A percentile compares a stretch with the other conserved stretches of the same genome.
These are phyloP conservation scores for Epinotia ramella DNA, from an alignment of 2,888 invertebrate genomes.

Conservation along the genomic window DNA sequence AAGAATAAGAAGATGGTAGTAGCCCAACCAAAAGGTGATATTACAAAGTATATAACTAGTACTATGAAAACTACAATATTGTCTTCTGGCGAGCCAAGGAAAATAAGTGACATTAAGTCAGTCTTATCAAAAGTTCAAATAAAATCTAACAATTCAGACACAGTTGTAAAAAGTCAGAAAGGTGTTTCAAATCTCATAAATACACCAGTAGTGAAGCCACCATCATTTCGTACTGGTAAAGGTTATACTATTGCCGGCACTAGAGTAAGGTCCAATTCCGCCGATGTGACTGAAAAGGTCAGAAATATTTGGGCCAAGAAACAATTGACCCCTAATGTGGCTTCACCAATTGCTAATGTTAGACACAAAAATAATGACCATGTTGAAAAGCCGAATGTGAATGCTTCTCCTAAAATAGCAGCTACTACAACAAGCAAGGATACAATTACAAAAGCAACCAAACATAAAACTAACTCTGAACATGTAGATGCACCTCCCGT, in stretches of 20 bases:
- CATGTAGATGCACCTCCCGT: slow-evolving; percentile 59
- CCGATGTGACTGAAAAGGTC: slow-evolving; percentile 55
- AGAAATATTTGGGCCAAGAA: slow-evolving; percentile 62
- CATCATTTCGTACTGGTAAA: slow-evolving; percentile 55
- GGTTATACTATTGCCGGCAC: slow-evolving; percentile 53
- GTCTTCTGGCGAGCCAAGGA: slow-evolving; percentile 24
- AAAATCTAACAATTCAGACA: slow-evolving; percentile 56
- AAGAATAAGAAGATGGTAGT: slow-evolving; percentile 48
- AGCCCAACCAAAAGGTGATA: slow-evolving; percentile 62
- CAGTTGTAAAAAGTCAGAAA: slow-evolving; percentile 57
- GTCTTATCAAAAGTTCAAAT: slow-evolving; percentile 48
- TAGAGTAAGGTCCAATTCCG: slow-evolving; percentile 48
- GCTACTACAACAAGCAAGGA: slow-evolving; percentile 37
- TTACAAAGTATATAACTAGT: slow-evolving; percentile 65
- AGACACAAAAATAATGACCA: slow-evolving; percentile 56
- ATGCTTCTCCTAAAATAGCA: slow-evolving; percentile 18
- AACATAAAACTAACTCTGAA: slow-evolving; percentile 57
- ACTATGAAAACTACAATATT: slow-evolving; percentile 57
- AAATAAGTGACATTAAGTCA: slow-evolving; percentile 37
- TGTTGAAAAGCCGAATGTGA: slow-evolving; percentile 5
- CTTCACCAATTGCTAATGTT: slow-evolving; percentile 59
- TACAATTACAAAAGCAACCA: slow-evolving; percentile 51
- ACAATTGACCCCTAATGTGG: slow-evolving; percentile 50
- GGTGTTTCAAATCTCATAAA: slow-evolving; percentile 54
- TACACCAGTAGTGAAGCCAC: slow-evolving; percentile 41